Base-by-base conservation (phyloP, 2,888 invertebrate species). In the Drosophila ustulata region DNA sequence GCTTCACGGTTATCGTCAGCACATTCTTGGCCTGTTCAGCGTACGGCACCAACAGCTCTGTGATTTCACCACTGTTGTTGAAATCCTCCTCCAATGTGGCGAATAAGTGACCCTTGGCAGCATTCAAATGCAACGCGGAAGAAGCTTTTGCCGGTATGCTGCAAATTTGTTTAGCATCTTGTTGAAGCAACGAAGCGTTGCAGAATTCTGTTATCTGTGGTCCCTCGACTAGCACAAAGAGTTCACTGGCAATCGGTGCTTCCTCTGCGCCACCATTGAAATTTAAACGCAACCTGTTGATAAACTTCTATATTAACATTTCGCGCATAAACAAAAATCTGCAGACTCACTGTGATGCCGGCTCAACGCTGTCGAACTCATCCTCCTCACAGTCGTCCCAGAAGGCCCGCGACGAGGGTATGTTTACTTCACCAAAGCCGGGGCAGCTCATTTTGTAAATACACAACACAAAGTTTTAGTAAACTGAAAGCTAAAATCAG, bases 301-400 rank as follows among this genome's bases (percentile, higher is more conserved):
- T 47, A 26, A 39, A 37, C 37, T 47, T 61, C 34, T 6, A 3
- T 8, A 6, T 18, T n/a, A 7, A 4, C 30, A 32, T 25, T 25
- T 37, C 26, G 26, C 18, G 18, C 18, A 52, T 39, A 49, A 61
- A 47, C 25, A 45, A 56, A 59, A 62, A 52, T 26, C 11, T 50
- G 45, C 52, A 7, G 7, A 70, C 69, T 74, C 68, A 91, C 91
- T 88, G 88, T 23, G 78, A 78, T 0, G 67, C 74, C 43, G 71
- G 64, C 23, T 79, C 59, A 13, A 78, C 51, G 28, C 34, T 68
- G 3, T 80, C 75, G 8, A 80, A 69, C n/a, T 87, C 90, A 53
- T 91, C 91, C 47, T 92, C 92, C 18, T 92, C 92, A 30, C 91
- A 91, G 41, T 91, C 92, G 75, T 92, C 92, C 92, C 92, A 92